phyloP scores from a whole-genome alignment of 2,113 vertebrate genomes.

The Axis porcinus region DNA sequence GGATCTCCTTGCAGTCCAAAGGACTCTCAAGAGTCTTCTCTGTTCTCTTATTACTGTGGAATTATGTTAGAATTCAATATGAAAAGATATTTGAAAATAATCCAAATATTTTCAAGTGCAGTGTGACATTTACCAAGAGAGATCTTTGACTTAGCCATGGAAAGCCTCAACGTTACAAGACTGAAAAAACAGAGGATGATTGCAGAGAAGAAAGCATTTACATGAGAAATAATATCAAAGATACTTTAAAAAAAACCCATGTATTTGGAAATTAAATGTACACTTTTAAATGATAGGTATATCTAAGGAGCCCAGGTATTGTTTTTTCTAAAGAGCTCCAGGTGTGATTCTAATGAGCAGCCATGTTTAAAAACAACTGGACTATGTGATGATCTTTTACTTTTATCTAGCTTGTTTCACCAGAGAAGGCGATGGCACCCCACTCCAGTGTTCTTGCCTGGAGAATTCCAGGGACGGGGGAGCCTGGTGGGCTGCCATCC shows the following conservation, averaged over 20 bases:
- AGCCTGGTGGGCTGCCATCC: too few species aligned
- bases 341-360: not conserved
- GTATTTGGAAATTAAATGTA: not conserved
- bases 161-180: not conserved
- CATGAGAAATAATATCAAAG: not conserved
- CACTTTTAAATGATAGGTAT: not conserved
- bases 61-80: not conserved
- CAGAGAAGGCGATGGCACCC: too few species aligned
- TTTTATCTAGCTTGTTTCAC: not conserved
- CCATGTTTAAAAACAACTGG: not conserved
- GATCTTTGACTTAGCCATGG: not conserved
- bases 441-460: too few species aligned
- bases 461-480: too few species aligned
- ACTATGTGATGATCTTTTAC: not conserved
- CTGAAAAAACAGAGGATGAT: not conserved
- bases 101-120: not conserved
- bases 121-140: not conserved
- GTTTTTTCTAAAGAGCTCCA: not conserved
- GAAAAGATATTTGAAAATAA: not conserved
- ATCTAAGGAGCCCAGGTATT: not conserved
- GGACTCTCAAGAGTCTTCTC: not conserved
- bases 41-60: not conserved
- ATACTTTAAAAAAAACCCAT: not conserved
- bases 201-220: not conserved
- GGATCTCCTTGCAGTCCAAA: too few species aligned